phyloP scores from a whole-genome alignment of 2,797 vertebrate genomes.

The Todus mexicanus region DNA sequence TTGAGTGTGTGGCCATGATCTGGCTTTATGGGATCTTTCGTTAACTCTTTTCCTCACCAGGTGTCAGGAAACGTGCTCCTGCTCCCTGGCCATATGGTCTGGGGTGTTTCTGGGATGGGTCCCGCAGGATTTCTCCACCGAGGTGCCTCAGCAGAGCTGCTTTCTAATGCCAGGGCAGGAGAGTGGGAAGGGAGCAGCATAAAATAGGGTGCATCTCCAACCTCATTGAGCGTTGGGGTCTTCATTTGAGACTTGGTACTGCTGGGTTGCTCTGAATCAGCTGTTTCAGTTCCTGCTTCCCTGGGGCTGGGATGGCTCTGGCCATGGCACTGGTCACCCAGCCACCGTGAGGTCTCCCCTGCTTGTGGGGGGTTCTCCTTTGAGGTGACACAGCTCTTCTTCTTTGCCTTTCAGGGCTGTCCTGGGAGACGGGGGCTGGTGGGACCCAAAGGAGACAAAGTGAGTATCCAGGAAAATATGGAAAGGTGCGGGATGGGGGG shows the following conservation, averaged over 20 bases:
- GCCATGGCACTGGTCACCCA: neutral
- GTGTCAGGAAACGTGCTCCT: neutral
- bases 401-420: slow-evolving; percentile 78
- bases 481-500: fast-evolving
- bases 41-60: neutral
- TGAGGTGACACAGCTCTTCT: neutral
- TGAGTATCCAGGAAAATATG: slow-evolving; percentile 46
- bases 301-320: neutral
- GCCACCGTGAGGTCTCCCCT: neutral
- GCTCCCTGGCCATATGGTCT: neutral
- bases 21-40: neutral
- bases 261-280: neutral
- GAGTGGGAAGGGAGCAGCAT: neutral
- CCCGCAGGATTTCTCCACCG: fast-evolving
- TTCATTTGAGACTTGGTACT: neutral
- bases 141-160: neutral
- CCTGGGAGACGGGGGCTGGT: slow-evolving; percentile 76
- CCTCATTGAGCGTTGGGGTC: neutral
- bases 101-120: neutral
- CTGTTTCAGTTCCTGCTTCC: neutral
- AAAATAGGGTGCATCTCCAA: neutral
- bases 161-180: neutral
- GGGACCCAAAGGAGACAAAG: slow-evolving; percentile 88
- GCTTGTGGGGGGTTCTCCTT: neutral
- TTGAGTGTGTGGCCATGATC: neutral